Evolutionary conservation across 1,140 invertebrate genomes (phyloP), one percentile per base, ranked within the genome.

Genomic region (Colletes latitarsis): DNA sequence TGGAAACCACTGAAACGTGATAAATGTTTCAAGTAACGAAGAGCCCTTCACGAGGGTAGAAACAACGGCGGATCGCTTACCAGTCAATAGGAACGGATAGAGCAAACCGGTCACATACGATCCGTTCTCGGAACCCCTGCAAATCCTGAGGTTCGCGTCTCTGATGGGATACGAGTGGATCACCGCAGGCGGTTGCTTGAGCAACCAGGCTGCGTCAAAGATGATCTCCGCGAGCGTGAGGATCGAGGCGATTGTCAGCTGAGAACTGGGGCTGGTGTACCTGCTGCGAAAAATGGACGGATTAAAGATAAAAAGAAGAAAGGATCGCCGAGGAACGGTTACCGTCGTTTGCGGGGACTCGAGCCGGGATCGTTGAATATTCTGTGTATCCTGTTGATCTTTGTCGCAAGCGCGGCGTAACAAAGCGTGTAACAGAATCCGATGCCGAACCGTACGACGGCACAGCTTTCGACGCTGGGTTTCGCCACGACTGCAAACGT

Each of bases 391-490:
- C 95, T 87, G 79, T 94, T 95, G 39, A 94, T 95, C 84, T 95
- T 95, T 9, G 95, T 95, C 10, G 94, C 94, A 4, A 95, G 91
- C 6, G 95, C 94, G 4, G 94, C 91, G 85, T 95, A 95, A 84
- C 94, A 95, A 4, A 95, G 78, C 0, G 95, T 94, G 83, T 94
- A 95, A 68, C 92, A 93, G 17, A 93, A 86, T n/a, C 93, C 94
- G 17, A 95, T 92, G 49, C 94, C 94, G 85, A 95, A 95, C 39
- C 95, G 89, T 4, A 94, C 94, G 5, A 95, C 78, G 5, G 94
- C 94, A 79, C 95, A 95, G 4, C 92, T 93, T 41, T 91, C 82
- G 1, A 79, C 74, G 52, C 89, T 91, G 0, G 95, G 95, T 52
- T 93, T 91, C 0, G 94, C 91, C 9, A 95, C 94, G 64, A 95